A percentile compares a stretch with the other conserved stretches of the same genome.
These are phyloP conservation scores for Heterohyrax brucei DNA, from an alignment of 2,797 vertebrate genomes.

Conservation along the genomic window DNA sequence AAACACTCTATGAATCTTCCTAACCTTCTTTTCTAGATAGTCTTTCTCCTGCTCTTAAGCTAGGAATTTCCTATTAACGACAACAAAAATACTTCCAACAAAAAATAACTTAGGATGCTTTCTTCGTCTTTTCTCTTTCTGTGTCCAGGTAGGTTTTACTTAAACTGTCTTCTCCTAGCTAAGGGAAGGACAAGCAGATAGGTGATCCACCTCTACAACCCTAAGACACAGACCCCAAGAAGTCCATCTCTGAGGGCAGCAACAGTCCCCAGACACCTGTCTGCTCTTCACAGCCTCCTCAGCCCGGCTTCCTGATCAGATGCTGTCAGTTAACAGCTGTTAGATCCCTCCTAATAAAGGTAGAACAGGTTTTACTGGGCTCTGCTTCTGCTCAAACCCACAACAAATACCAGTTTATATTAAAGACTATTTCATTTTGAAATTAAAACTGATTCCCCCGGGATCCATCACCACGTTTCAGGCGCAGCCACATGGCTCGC, in stretches of 20 bases:
- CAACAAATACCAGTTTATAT: slow-evolving; percentile 22
- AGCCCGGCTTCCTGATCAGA: neutral
- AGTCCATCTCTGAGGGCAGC: neutral
- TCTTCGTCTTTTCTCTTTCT: neutral
- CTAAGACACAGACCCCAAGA: neutral
- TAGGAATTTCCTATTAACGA: slow-evolving; percentile 2
- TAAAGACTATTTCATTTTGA: slow-evolving; percentile 51
- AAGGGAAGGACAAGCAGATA: neutral
- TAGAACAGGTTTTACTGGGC: slow-evolving; percentile 32
- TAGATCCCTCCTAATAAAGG: slow-evolving; percentile 26
- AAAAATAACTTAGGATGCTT: slow-evolving; percentile 27
- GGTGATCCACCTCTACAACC: neutral
- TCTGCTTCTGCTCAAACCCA: slow-evolving; percentile 33
- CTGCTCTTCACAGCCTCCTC: neutral
- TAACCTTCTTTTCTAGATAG: neutral
- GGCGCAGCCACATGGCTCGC: neutral
- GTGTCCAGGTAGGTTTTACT: slow-evolving; percentile 33
- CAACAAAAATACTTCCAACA: neutral
- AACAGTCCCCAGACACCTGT: slow-evolving; percentile 7
- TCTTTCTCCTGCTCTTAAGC: slow-evolving; percentile 17
- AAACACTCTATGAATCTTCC: neutral
- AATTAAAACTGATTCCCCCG: slow-evolving; percentile 59
- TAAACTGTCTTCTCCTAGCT: slow-evolving; percentile 58
- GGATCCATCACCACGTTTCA: neutral
- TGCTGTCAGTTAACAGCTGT: neutral